A percentile compares a stretch with the other conserved stretches of the same genome.
These are phyloP conservation scores for Sebastes glaucus DNA, from an alignment of 2,797 vertebrate species.

Conservation along the genomic window DNA sequence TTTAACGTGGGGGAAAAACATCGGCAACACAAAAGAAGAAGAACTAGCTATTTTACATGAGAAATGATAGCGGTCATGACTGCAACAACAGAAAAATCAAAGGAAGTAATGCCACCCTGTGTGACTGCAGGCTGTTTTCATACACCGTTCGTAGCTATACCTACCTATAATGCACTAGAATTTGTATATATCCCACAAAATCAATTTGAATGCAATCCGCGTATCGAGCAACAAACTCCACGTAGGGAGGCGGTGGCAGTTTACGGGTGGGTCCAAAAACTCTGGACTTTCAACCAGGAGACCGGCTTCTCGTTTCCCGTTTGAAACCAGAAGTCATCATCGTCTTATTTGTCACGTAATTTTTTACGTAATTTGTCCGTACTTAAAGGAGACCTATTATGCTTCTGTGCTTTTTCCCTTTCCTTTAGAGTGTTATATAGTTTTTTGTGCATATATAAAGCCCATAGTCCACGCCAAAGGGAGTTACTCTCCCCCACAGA, in stretches of 20 bases:
- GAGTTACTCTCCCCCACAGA: too few relatives aligned
- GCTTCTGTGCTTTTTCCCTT: too few relatives aligned
- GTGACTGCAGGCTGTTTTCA: neutral
- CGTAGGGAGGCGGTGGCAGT: neutral
- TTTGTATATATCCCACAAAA: neutral
- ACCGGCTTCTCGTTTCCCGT: too few relatives aligned
- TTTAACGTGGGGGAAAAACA: constrained; percentile 1
- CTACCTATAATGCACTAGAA: neutral
- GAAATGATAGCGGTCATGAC: neutral
- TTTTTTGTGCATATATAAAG: too few relatives aligned
- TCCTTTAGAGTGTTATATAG: too few relatives aligned
- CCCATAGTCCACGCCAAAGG: too few relatives aligned
- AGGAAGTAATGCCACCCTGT: neutral
- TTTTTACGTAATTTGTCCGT: too few relatives aligned
- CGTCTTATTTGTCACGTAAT: accelerated
- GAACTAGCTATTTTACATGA: neutral
- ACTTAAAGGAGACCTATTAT: too few relatives aligned
- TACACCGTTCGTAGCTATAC: neutral
- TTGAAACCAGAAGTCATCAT: accelerated
- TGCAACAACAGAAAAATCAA: neutral
- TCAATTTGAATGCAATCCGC: neutral
- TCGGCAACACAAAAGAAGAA: neutral
- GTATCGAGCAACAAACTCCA: neutral
- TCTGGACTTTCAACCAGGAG: neutral
- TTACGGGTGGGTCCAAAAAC: neutral